A percentile compares a stretch with the other conserved stretches of the same genome.
These are phyloP conservation scores for Solea senegalensis DNA, from an alignment of 2,113 vertebrate species.

Conservation along the genomic window DNA sequence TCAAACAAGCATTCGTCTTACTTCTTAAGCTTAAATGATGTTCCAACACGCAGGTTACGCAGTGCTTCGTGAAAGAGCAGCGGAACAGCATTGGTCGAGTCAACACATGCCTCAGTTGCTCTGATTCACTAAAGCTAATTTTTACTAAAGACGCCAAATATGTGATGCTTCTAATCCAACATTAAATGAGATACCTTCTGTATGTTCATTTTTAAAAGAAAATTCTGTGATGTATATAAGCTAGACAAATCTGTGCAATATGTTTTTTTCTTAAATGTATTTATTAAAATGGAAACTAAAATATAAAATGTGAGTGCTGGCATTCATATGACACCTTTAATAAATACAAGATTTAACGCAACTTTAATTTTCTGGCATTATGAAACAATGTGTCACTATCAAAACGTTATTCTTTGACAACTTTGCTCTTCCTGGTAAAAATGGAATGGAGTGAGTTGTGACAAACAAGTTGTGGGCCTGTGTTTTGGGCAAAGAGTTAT, in stretches of 20 bases:
- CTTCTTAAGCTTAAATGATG: background rate
- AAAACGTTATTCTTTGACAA: background rate
- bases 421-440: background rate
- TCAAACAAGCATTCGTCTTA: background rate
- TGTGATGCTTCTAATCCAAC: background rate
- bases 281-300: background rate
- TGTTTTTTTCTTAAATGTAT: constrained; percentile 5
- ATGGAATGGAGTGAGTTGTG: background rate
- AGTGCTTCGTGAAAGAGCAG: constrained; percentile 5
- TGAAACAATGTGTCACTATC: background rate
- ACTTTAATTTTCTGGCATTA: background rate
- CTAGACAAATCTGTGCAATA: constrained; percentile 27
- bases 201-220: constrained; percentile 6
- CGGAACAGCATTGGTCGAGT: background rate
- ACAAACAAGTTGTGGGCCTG: constrained; percentile 3
- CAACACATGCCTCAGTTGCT: background rate
- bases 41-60: background rate
- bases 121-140: background rate
- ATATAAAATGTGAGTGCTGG: constrained; percentile 72
- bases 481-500: background rate
- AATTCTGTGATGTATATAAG: constrained; percentile 12
- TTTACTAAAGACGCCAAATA: background rate
- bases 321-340: constrained; percentile 49
- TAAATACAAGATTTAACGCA: constrained; percentile 20
- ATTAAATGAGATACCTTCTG: background rate